phyloP scores from a whole-genome alignment of 2,888 invertebrate species.

The Magallana nippona region DNA sequence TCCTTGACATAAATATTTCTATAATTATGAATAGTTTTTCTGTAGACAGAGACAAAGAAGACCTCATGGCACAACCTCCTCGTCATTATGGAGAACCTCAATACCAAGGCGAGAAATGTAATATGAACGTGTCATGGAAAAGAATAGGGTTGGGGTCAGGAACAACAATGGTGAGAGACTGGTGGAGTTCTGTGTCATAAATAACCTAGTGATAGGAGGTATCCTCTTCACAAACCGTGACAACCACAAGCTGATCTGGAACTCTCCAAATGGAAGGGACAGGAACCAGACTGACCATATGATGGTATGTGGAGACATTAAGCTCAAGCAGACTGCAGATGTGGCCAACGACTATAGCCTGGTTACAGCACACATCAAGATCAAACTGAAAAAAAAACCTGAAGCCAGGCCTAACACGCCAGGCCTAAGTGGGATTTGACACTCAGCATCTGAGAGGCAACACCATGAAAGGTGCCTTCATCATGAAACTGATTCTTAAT shows the following conservation, averaged over 20 bases:
- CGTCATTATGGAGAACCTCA: background rate
- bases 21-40: background rate
- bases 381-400: background rate
- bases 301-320: too few relatives aligned
- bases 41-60: background rate
- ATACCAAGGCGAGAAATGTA: too few relatives aligned
- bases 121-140: too few relatives aligned
- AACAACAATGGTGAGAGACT: too few relatives aligned
- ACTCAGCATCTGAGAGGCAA: background rate
- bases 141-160: too few relatives aligned
- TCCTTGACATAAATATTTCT: too few relatives aligned
- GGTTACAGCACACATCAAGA: background rate
- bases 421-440: background rate
- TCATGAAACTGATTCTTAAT: background rate
- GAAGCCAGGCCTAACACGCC: background rate
- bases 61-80: slow-evolving; percentile 25
- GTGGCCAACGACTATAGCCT: background rate
- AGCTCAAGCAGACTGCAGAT: too few relatives aligned
- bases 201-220: too few relatives aligned
- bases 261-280: background rate
- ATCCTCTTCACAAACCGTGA: too few relatives aligned
- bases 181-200: too few relatives aligned
- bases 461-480: background rate
- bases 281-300: too few relatives aligned
- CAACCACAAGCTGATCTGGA: background rate